A percentile compares a stretch with the other conserved stretches of the same genome.
phyloP scores from a whole-genome alignment of 2,113 vertebrate genomes.

The Datnioides undecimradiatus region DNA sequence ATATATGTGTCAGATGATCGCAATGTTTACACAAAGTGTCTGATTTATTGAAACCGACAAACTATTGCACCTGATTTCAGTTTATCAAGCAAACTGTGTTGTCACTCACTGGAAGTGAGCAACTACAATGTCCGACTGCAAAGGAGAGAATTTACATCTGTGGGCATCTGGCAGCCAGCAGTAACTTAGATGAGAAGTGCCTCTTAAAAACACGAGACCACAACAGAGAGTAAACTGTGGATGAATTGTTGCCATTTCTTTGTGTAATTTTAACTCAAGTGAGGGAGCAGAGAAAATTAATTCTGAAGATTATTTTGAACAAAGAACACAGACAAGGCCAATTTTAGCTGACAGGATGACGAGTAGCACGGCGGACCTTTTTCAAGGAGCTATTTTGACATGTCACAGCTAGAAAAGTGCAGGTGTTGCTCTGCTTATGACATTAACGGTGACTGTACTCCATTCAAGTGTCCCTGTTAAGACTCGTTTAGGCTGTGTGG shows the following conservation, averaged over 20 bases:
- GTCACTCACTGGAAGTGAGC: not conserved
- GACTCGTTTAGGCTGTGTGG: not conserved
- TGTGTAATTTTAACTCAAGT: not conserved
- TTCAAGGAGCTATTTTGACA: not conserved
- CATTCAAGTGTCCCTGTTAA: not conserved
- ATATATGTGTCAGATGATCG: not conserved
- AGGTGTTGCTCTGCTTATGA: not conserved
- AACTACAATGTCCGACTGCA: not conserved
- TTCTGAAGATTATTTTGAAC: slow-evolving; percentile 9
- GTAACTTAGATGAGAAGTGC: not conserved
- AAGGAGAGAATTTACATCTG: not conserved
- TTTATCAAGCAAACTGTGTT: not conserved
- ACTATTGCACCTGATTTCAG: not conserved
- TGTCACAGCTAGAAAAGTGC: not conserved
- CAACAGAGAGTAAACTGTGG: not conserved
- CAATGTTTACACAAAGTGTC: not conserved
- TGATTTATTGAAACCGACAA: not conserved
- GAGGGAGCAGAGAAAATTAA: not conserved
- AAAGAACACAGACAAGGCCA: not conserved
- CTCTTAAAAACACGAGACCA: not conserved
- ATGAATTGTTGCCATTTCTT: not conserved
- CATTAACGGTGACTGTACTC: not conserved
- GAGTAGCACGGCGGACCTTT: not conserved
- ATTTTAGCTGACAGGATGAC: not conserved
- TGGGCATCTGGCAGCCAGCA: not conserved